Base-by-base conservation (phyloP, 2,888 invertebrate species). In the Cetonia aurata region DNA sequence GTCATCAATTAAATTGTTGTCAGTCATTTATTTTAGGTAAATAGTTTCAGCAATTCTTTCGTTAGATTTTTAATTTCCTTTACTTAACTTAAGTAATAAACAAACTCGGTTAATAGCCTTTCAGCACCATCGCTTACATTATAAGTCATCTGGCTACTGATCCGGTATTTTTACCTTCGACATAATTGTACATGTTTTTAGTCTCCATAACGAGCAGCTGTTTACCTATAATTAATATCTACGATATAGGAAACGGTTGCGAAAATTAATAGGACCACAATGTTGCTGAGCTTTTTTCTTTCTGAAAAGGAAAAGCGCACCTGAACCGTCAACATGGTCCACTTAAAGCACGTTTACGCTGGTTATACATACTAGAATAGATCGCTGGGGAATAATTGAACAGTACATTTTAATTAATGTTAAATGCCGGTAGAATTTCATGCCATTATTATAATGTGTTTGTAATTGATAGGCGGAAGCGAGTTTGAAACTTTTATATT, bases 111-210 rank as follows among this genome's bases (percentile, higher is more conserved):
- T 15, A 48, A 33, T 56, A 37, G 56, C 56, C 56, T 33, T 56
- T 56, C 56, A 56, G 56, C 37, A 56, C 10, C 13, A 56, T 41
- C 56, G 56, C n/a, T 8, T 56, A 41, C 25, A 56, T 56, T 56
- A 56, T 41, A 53, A 53, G 56, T 56, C 56, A 37, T 37, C 56
- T 56, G 56, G 37, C 17, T 37, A 37, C 56, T 56, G 15, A 3
- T 17, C 13, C 41, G 56, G 17, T 56, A 56, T 56, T 56, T 56
- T 56, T 56, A 17, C 8, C n/a, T 15, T 41, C 37, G 56, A 56
- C 15, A 48, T 62, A 62, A 62, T 62, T 48, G 48, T 62, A 48
- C 62, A 62, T 62, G 62, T 62, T 31, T 62, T 62, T 62, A n/a
- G 62, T 31, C 13, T 48, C 62, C 46, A 62, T 31, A 31, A 46